Evolutionary conservation across 2,888 invertebrate species (phyloP).

Genomic region (Luperina nickerlii): DNA sequence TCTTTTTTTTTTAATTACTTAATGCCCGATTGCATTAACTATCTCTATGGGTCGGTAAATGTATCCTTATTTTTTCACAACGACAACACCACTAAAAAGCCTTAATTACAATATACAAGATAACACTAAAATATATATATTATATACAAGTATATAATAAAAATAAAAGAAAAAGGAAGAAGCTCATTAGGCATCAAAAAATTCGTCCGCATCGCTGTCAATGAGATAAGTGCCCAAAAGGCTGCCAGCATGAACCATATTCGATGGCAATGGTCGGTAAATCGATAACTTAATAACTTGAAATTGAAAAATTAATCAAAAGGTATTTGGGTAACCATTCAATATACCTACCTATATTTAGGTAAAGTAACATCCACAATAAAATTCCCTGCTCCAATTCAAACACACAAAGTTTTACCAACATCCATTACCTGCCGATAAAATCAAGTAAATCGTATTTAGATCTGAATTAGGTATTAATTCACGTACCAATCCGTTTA

Average conservation of each 20-base stretch:
- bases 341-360: not conserved
- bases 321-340: not conserved
- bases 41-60: too few species aligned
- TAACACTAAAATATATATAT: too few species aligned
- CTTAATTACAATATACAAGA: too few species aligned
- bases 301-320: too few species aligned
- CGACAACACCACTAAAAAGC: too few species aligned
- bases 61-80: too few species aligned
- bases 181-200: not conserved
- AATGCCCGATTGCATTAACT: not conserved
- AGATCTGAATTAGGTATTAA: conserved; percentile 63
- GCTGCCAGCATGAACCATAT: not conserved
- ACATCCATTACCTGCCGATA: conserved; percentile 29
- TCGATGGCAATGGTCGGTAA: not conserved
- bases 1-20: not conserved
- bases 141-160: too few species aligned
- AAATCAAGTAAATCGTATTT: conserved; percentile 57
- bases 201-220: not conserved
- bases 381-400: not conserved
- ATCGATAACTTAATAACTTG: not conserved
- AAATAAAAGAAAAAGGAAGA: too few species aligned
- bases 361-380: not conserved
- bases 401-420: conserved; percentile 20
- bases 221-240: not conserved
- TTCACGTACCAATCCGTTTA: conserved; percentile 60